These are phyloP conservation scores for Microtus ochrogaster DNA, from an alignment of 2,113 vertebrate genomes.

Conservation along the genomic window DNA sequence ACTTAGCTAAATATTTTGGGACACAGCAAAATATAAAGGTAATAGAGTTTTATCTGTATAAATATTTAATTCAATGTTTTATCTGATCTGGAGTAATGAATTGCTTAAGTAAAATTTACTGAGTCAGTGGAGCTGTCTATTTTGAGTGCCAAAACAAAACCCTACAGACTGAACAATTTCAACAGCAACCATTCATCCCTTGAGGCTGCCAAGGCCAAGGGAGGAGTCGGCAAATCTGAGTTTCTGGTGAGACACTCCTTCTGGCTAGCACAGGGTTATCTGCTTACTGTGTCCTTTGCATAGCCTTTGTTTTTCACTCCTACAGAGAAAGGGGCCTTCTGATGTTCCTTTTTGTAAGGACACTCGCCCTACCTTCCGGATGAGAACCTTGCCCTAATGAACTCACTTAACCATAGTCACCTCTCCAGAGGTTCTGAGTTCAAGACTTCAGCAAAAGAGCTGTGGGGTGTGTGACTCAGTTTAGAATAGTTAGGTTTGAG, in stretches of 20 bases:
- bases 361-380: not conserved
- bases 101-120: not conserved
- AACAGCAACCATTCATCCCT: not conserved
- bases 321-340: not conserved
- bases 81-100: not conserved
- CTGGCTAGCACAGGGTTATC: not conserved
- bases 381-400: not conserved
- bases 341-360: not conserved
- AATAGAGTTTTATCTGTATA: not conserved
- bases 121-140: not conserved
- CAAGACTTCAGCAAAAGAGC: not conserved
- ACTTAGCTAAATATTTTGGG: not conserved
- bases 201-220: not conserved
- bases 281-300: not conserved
- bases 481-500: not conserved
- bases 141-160: not conserved
- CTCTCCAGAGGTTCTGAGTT: not conserved
- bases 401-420: not conserved
- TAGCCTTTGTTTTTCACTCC: not conserved
- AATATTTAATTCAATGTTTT: not conserved
- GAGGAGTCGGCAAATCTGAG: not conserved
- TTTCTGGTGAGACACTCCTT: not conserved
- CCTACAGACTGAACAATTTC: not conserved
- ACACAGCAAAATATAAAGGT: not conserved
- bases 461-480: not conserved